Percentiles rank a stretch among this genome's conserved stretches.
phyloP scores from a whole-genome alignment of 2,888 invertebrate species.

The Latrodectus hesperus region DNA sequence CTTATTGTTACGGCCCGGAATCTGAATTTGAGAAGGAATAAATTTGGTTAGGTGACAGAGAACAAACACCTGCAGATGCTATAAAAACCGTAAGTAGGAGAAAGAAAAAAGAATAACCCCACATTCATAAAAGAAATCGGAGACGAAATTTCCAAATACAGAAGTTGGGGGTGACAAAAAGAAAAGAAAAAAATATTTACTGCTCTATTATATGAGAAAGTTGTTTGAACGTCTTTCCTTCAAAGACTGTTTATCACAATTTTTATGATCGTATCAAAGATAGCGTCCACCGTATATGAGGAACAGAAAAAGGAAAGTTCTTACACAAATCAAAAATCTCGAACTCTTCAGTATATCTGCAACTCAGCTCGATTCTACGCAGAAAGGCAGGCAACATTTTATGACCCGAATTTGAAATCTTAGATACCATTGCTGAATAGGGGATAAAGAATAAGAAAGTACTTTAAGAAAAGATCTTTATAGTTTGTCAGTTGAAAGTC shows the following conservation, averaged over 20 bases:
- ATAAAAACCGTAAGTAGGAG: neutral
- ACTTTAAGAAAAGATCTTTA: neutral
- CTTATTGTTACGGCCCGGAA: neutral
- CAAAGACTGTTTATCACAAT: slow-evolving; percentile 33
- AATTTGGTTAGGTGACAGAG: slow-evolving; percentile 2
- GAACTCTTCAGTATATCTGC: neutral
- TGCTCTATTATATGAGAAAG: slow-evolving; percentile 41
- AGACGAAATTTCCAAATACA: neutral
- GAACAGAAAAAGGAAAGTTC: slow-evolving; percentile 7
- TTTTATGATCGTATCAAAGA: slow-evolving; percentile 29
- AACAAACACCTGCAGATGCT: slow-evolving; percentile 3
- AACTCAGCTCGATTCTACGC: neutral
- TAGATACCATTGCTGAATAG: neutral
- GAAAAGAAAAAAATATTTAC: slow-evolving; percentile 29
- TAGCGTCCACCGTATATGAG: slow-evolving; percentile 27
- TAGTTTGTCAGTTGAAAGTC: neutral
- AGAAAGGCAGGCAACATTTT: slow-evolving; percentile 1
- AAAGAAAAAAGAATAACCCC: slow-evolving; percentile 1
- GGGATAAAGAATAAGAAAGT: neutral
- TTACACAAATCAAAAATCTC: slow-evolving; percentile 39
- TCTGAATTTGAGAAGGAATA: slow-evolving; percentile 17
- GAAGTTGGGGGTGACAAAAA: slow-evolving; percentile 5
- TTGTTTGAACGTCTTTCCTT: slow-evolving; percentile 47
- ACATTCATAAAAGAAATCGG: slow-evolving; percentile 2
- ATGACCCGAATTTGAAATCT: slow-evolving; percentile 2